Evolutionary conservation across 2,113 vertebrate genomes (phyloP).

Genomic region (Chloropsis cyanopogon): DNA sequence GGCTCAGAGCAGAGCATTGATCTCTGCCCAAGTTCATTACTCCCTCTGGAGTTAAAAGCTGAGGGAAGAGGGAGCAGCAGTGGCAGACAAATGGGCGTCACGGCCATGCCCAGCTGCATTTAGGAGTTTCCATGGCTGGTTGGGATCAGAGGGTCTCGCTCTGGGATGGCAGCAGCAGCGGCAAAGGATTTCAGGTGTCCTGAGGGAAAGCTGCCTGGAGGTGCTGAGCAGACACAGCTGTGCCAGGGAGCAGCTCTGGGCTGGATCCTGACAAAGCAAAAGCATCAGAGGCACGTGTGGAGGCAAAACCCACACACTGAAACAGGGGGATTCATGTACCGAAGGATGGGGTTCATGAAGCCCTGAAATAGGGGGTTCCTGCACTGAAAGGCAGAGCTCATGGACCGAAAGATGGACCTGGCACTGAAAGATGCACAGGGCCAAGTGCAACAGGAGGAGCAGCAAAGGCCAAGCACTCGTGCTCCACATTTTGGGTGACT

Average conservation of each 20-base stretch:
- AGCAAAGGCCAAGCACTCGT: not conserved
- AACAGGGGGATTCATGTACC: not conserved
- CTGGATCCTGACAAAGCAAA: not conserved
- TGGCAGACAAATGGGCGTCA: accelerated
- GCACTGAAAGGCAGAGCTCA: not conserved
- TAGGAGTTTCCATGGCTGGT: not conserved
- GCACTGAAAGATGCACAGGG: not conserved
- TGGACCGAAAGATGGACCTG: accelerated
- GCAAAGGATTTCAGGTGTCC: not conserved
- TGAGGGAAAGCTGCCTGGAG: not conserved
- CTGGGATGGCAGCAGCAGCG: not conserved
- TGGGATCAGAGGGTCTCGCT: not conserved
- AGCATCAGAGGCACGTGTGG: accelerated
- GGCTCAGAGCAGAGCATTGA: not conserved
- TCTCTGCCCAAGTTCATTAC: slow-evolving; percentile 21
- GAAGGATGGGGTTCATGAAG: accelerated
- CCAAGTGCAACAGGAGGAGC: not conserved
- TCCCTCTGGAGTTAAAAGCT: not conserved
- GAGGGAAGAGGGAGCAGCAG: not conserved
- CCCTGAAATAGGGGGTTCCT: not conserved
- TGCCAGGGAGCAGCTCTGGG: not conserved
- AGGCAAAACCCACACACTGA: accelerated
- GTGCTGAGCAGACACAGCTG: not conserved
- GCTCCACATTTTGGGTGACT: accelerated
- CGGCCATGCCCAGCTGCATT: accelerated